phyloP scores from a whole-genome alignment of 2,888 invertebrate species.

The Orchesellides sinensis region DNA sequence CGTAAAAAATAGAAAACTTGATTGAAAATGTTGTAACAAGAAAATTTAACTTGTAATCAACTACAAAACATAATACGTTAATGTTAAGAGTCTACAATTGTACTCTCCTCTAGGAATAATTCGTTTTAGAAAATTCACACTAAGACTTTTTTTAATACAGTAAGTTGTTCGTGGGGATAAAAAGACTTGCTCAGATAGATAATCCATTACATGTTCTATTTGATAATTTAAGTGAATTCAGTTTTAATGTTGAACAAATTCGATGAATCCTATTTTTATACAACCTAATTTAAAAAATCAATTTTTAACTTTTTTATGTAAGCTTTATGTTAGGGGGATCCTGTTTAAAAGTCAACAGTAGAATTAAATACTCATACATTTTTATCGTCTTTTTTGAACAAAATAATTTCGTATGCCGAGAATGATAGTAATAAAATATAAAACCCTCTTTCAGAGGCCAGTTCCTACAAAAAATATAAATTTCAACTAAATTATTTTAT shows the following conservation, averaged over 20 bases:
- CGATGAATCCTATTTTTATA: conserved; percentile 54
- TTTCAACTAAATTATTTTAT: background rate
- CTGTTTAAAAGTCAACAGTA: conserved; percentile 20
- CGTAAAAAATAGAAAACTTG: conserved; percentile 68
- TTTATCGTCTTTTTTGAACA: conserved; percentile 28
- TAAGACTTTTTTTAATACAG: conserved; percentile 2
- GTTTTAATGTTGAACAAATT: conserved; percentile 42
- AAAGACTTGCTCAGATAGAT: conserved; percentile 66
- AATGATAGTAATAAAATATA: conserved; percentile 27
- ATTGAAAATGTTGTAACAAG: background rate
- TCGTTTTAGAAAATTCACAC: conserved; percentile 7
- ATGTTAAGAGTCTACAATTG: background rate
- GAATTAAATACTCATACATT: conserved; percentile 2
- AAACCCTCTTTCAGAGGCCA: conserved; percentile 56
- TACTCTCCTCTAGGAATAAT: background rate
- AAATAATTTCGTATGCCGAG: conserved; percentile 9
- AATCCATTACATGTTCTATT: conserved; percentile 29
- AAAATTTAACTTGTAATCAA: background rate
- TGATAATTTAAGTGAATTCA: conserved; percentile 39
- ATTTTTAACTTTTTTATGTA: conserved; percentile 1
- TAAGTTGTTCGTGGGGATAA: conserved; percentile 42
- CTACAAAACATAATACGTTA: too few species aligned
- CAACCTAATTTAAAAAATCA: conserved; percentile 45
- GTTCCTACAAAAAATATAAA: conserved; percentile 34
- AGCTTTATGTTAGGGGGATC: conserved; percentile 15